phyloP scores from a whole-genome alignment of 2,888 invertebrate species.

The Onchidella celtica region DNA sequence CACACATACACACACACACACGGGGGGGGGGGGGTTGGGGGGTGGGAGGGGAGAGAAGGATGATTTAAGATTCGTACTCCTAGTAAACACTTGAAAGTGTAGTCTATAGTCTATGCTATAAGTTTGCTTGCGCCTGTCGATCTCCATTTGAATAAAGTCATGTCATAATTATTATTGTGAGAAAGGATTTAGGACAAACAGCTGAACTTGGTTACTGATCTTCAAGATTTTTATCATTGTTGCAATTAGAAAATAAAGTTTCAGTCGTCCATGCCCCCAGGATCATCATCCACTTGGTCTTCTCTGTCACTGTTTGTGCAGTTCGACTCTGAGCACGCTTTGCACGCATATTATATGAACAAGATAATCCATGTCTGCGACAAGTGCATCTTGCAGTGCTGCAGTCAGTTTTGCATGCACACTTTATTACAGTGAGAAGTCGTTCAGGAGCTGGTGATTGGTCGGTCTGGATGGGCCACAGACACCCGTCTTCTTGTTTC shows the following conservation, averaged over 20 bases:
- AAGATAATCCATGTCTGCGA: constrained; percentile 23
- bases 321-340: background rate
- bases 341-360: constrained; percentile 14
- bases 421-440: constrained; percentile 8
- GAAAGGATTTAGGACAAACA: background rate
- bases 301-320: background rate
- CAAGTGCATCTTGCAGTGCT: constrained; percentile 14
- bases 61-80: background rate
- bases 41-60: background rate
- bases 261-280: background rate
- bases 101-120: background rate
- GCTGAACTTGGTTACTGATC: background rate
- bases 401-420: constrained; percentile 30
- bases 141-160: background rate
- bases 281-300: background rate
- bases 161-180: background rate
- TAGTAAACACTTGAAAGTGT: background rate
- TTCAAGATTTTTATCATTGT: background rate
- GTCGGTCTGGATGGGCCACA: constrained; percentile 2
- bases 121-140: background rate
- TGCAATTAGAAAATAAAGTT: background rate
- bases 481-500: background rate
- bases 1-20: too few species aligned
- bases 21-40: too few species aligned
- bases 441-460: constrained; percentile 22